A percentile compares a stretch with the other conserved stretches of the same genome.
phyloP scores from a whole-genome alignment of 2,113 vertebrate genomes.

The Melanerpes aurifrons region DNA sequence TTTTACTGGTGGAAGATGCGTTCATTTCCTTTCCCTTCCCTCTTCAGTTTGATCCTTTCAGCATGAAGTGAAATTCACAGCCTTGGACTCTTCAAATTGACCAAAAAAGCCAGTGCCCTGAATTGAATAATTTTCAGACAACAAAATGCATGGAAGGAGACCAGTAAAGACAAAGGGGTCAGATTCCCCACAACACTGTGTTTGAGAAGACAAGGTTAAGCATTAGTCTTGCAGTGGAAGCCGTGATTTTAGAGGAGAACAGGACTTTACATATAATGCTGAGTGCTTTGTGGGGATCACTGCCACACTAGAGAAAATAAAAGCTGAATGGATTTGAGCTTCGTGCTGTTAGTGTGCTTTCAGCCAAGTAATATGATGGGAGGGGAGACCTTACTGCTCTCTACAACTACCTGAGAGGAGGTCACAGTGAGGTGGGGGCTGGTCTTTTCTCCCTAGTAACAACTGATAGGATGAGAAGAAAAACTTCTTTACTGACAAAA shows the following conservation, averaged over 20 bases:
- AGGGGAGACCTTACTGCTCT: background rate
- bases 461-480: too few species aligned
- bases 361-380: background rate
- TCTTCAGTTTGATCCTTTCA: background rate
- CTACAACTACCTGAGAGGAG: too few species aligned
- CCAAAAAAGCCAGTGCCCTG: background rate
- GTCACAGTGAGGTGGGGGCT: too few species aligned
- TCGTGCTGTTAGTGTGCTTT: background rate
- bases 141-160: rapidly evolving
- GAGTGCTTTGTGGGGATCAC: background rate
- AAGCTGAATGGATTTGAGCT: background rate
- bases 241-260: background rate
- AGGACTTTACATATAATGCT: background rate
- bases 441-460: too few species aligned
- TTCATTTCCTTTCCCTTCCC: background rate
- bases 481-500: too few species aligned
- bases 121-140: background rate
- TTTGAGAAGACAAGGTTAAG: background rate
- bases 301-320: background rate
- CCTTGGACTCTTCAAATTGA: background rate
- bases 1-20: background rate
- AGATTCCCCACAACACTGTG: background rate
- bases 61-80: background rate
- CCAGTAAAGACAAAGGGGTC: background rate
- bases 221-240: background rate